Conservation (phyloP, 2,888 invertebrate genomes). For the Eubasilissa splendida region DNA sequence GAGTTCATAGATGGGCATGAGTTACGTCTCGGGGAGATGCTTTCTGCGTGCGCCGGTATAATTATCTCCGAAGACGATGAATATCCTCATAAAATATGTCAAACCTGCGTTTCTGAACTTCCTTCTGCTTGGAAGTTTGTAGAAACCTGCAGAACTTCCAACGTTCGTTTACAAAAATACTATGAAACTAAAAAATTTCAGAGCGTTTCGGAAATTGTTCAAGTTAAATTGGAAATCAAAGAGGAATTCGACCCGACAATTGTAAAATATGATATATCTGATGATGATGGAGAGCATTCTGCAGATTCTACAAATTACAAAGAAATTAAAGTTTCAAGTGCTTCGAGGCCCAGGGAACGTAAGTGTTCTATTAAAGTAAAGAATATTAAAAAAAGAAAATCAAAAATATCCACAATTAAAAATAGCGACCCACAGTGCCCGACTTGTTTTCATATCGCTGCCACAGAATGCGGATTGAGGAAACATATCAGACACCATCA, state of each 20-base stretch:
- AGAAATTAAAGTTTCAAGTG: background rate
- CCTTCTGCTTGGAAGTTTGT: conserved; percentile 44
- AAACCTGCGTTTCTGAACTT: conserved; percentile 30
- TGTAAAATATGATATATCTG: background rate
- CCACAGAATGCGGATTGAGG: conserved; percentile 19
- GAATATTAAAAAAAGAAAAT: conserved; percentile 21
- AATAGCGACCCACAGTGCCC: background rate
- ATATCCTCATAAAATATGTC: conserved; percentile 39
- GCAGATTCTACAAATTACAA: background rate
- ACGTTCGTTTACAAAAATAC: conserved; percentile 30
- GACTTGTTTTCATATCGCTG: background rate
- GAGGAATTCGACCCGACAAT: conserved; percentile 17
- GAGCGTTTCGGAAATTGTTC: conserved; percentile 3
- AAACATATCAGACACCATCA: conserved; percentile 13
- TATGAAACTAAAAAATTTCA: conserved; percentile 12
- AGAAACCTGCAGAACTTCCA: conserved; percentile 40
- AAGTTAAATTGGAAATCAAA: conserved; percentile 35
- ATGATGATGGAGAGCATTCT: conserved; percentile 5
- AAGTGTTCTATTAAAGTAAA: background rate
- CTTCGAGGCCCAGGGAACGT: too few species aligned
- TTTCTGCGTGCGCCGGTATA: conserved; percentile 31
- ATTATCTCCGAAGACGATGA: conserved; percentile 18
- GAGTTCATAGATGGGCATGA: conserved; percentile 5
- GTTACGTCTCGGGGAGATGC: conserved; percentile 39
- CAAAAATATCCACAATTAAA: conserved; percentile 4